Conservation (phyloP, 2,113 vertebrate species). For the Taxidea taxus region DNA sequence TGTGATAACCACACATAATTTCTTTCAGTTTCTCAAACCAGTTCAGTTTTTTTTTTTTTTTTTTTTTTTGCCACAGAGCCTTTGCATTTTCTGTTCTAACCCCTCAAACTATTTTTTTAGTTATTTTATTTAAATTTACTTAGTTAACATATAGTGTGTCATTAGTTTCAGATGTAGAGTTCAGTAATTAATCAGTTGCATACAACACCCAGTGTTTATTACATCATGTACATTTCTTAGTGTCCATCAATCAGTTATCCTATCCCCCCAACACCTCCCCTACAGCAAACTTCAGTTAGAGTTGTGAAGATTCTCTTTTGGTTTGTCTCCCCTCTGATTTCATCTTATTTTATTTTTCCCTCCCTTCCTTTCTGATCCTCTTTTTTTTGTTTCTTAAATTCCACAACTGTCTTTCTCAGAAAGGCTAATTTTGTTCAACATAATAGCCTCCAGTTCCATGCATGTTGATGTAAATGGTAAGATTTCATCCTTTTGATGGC, state of each 20-base stretch:
- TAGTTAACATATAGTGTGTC: not conserved
- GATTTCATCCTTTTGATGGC: not conserved
- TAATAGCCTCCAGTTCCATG: not conserved
- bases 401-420: not conserved
- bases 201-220: not conserved
- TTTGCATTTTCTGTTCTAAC: not conserved
- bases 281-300: not conserved
- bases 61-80: rapidly evolving
- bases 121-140: not conserved
- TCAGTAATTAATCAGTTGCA: not conserved
- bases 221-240: not conserved
- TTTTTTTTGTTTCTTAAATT: no score
- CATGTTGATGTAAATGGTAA: not conserved
- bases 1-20: not conserved
- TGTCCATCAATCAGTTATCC: not conserved
- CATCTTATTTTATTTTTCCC: not conserved
- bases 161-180: not conserved
- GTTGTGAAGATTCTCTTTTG: not conserved
- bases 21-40: not conserved
- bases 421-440: not conserved
- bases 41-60: not conserved
- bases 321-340: not conserved
- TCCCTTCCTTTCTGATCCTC: not conserved
- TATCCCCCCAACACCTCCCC: not conserved
- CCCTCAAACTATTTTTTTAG: not conserved